Percentiles rank a stretch among this genome's conserved stretches.
These are phyloP conservation scores for Oryctes rhinoceros DNA, from an alignment of 1,140 invertebrate species.

Conservation along the genomic window DNA sequence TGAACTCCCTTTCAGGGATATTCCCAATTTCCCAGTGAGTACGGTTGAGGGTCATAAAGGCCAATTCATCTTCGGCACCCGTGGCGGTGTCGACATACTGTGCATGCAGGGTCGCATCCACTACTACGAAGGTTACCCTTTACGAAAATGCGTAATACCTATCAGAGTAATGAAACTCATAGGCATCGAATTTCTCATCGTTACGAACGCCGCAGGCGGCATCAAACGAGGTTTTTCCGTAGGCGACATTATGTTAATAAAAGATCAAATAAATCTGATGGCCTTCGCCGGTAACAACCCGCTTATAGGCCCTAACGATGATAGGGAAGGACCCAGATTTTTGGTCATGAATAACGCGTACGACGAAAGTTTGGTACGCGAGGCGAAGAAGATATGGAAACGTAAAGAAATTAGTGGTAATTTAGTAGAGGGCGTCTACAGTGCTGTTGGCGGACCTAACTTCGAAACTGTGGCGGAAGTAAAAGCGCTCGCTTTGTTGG, in stretches of 20 bases:
- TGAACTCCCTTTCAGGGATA: constrained; percentile 84
- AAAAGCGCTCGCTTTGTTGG: constrained; percentile 81
- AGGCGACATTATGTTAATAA: constrained; percentile 97
- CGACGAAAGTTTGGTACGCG: constrained; percentile 73
- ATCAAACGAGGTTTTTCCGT: constrained; percentile 85
- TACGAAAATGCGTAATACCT: constrained; percentile 92
- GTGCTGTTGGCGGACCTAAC: constrained; percentile 90
- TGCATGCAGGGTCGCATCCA: constrained; percentile 98
- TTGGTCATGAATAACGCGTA: constrained; percentile 91
- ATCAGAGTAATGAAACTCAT: constrained; percentile 94
- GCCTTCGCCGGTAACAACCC: constrained; percentile 93
- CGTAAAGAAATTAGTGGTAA: constrained; percentile 77
- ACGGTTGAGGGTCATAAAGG: constrained; percentile 92
- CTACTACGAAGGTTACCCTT: constrained; percentile 93
- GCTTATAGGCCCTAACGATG: constrained; percentile 91
- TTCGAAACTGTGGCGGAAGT: constrained; percentile 95
- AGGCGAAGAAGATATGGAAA: constrained; percentile 76
- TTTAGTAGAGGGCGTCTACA: constrained; percentile 89
- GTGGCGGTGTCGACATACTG: constrained; percentile 81
- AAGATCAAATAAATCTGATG: constrained; percentile 95
- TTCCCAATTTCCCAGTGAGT: constrained; percentile 91
- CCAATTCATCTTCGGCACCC: constrained; percentile 86
- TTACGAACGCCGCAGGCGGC: constrained; percentile 95
- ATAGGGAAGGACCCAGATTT: constrained; percentile 92
- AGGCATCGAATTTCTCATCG: constrained; percentile 86